These are phyloP conservation scores for Sinosuthora webbiana DNA, from an alignment of 2,113 vertebrate genomes.

Conservation along the genomic window DNA sequence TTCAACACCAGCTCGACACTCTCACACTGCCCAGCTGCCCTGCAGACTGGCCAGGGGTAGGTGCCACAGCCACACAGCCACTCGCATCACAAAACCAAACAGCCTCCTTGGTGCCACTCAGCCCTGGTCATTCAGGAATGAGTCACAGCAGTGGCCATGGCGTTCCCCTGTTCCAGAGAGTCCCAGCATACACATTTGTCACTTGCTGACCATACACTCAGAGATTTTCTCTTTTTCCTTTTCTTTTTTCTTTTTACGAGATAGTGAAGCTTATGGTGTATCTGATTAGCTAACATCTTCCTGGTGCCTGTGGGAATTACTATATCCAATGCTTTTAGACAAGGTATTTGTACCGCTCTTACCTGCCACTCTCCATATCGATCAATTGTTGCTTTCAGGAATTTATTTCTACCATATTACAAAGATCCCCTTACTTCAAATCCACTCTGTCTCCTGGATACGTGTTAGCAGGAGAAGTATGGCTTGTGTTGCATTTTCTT, in stretches of 20 bases:
- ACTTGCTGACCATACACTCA: background rate
- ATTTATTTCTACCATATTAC: background rate
- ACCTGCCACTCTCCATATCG: background rate
- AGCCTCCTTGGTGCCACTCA: background rate
- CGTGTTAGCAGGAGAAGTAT: background rate
- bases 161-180: background rate
- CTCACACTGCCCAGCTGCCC: background rate
- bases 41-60: background rate
- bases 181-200: background rate
- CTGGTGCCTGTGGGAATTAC: background rate
- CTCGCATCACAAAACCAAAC: background rate
- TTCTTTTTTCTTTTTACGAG: background rate
- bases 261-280: background rate
- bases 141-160: background rate
- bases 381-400: background rate
- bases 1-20: rapidly evolving
- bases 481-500: background rate
- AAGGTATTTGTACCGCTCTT: background rate
- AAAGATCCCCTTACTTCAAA: background rate
- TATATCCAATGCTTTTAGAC: background rate
- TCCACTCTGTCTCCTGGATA: background rate
- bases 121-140: background rate
- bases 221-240: background rate
- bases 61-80: background rate
- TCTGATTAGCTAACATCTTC: conserved; percentile 22